phyloP scores from a whole-genome alignment of 2,113 vertebrate species.

The Salvelinus fontinalis region DNA sequence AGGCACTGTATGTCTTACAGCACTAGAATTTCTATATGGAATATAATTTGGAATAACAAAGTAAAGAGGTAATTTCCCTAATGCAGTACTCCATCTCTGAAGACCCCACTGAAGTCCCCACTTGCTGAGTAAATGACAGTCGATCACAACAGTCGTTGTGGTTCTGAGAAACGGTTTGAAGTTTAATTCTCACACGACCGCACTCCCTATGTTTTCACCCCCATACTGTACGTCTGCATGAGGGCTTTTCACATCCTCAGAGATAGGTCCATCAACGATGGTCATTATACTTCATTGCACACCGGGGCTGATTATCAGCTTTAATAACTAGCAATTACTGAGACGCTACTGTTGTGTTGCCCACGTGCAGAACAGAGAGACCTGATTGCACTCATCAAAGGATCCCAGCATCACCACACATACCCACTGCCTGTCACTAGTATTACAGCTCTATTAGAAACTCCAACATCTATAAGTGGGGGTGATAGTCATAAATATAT shows the following conservation, averaged over 20 bases:
- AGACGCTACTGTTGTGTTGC: constrained; percentile 39
- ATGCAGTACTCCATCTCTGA: background rate
- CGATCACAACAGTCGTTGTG: constrained; percentile 9
- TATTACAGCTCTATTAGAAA: background rate
- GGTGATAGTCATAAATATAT: background rate
- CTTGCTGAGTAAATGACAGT: constrained; percentile 7
- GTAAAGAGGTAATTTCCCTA: background rate
- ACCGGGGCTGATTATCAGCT: constrained; percentile 44
- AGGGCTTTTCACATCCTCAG: constrained; percentile 32
- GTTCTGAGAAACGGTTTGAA: background rate
- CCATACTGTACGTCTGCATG: constrained; percentile 8
- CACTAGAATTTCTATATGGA: no score
- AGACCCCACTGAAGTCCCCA: constrained; percentile 4
- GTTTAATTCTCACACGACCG: constrained; percentile 13
- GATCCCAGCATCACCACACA: constrained; percentile 5
- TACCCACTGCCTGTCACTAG: constrained; percentile 1
- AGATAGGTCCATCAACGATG: constrained; percentile 37
- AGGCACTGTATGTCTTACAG: no score
- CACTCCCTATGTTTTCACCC: constrained; percentile 16
- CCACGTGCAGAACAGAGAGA: constrained; percentile 38
- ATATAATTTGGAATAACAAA: background rate
- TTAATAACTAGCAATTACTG: constrained; percentile 57
- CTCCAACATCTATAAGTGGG: no score
- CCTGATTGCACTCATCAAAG: constrained; percentile 37
- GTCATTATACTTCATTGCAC: constrained; percentile 52